phyloP scores from a whole-genome alignment of 2,113 vertebrate genomes.

The Paradisaea rubra region DNA sequence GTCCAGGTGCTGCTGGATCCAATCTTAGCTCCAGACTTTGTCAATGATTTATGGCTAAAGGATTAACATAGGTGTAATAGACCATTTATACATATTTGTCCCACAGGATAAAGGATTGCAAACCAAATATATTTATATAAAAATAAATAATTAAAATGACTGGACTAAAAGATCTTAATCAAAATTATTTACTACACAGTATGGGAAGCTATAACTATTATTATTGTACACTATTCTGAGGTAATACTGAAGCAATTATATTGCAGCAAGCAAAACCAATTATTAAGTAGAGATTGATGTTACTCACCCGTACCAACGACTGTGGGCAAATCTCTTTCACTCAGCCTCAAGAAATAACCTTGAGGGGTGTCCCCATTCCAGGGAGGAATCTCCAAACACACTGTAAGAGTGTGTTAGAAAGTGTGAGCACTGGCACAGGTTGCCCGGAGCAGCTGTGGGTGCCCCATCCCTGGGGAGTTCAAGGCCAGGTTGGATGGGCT shows the following conservation, averaged over 20 bases:
- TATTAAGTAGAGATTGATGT: not conserved
- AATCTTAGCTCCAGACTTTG: not conserved
- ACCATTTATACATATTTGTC: not conserved
- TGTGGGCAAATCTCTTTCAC: not conserved
- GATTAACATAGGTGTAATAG: not conserved
- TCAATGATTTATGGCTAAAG: not conserved
- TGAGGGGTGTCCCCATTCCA: not conserved
- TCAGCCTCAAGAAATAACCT: not conserved
- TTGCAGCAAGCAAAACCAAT: not conserved
- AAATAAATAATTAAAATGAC: not conserved
- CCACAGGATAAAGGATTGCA: not conserved
- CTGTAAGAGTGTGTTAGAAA: not conserved
- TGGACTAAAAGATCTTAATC: not conserved
- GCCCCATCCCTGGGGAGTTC: not conserved
- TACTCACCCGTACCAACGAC: accelerated
- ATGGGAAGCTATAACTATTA: not conserved
- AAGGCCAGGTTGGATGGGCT: not conserved
- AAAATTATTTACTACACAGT: not conserved
- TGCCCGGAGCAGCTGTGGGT: not conserved
- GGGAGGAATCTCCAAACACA: not conserved
- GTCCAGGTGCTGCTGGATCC: not conserved
- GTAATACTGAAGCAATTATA: not conserved
- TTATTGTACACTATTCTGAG: not conserved
- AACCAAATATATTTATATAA: not conserved
- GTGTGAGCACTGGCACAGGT: not conserved